Conservation (phyloP, 2,113 vertebrate species). For the Amphilophus citrinellus region DNA sequence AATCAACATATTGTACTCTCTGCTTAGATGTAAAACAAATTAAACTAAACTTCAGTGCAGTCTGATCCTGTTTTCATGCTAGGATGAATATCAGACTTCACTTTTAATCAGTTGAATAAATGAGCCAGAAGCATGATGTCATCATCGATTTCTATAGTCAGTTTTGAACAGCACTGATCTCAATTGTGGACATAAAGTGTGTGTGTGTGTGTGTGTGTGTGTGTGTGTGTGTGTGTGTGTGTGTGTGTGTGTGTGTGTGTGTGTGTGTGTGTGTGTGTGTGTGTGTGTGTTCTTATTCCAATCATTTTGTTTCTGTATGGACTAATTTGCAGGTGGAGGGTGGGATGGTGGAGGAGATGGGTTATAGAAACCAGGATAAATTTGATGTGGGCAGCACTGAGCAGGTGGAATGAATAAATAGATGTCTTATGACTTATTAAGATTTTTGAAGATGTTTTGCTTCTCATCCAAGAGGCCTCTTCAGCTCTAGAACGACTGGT, state of each 20-base stretch:
- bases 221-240: background rate
- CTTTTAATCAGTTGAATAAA: background rate
- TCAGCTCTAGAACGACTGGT: too few relatives aligned
- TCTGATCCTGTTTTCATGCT: background rate
- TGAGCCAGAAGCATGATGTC: slow-evolving; percentile 11
- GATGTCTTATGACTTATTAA: background rate
- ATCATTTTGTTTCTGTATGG: too few relatives aligned
- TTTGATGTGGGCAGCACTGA: background rate
- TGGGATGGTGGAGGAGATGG: background rate
- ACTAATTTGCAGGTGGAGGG: background rate
- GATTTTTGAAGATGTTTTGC: background rate
- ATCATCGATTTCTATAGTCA: slow-evolving; percentile 34
- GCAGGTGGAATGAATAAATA: background rate
- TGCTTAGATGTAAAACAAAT: background rate
- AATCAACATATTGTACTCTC: background rate
- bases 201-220: background rate
- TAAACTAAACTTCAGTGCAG: background rate
- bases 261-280: too few relatives aligned
- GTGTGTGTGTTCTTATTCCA: background rate
- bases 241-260: too few relatives aligned
- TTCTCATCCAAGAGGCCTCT: background rate
- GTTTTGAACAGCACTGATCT: slow-evolving; percentile 43
- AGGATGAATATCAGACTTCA: background rate
- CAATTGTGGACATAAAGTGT: background rate
- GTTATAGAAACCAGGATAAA: background rate